Evolutionary conservation across 2,113 vertebrate genomes (phyloP), one percentile per base, ranked within the genome.

Genomic region (Callipepla squamata): DNA sequence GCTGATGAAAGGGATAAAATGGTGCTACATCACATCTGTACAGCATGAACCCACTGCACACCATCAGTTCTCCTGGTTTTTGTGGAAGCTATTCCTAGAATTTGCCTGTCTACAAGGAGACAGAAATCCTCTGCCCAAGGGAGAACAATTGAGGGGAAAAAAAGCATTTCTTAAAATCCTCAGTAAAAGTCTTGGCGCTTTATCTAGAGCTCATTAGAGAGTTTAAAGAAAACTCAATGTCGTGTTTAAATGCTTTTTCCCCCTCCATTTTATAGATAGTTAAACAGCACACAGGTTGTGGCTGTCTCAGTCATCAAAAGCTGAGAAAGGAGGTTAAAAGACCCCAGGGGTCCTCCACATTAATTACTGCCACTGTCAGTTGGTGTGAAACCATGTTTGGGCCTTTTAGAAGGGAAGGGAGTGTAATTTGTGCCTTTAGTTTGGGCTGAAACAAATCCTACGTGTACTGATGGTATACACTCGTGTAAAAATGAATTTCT

Each of bases 241-340:
- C 13, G 4, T 87, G 87, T 94, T 95, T 92, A 90, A 95, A 87
- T 66, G 82, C 72, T 85, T 55, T 57, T 30, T 28, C 63, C 40
- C 79, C 36, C 47, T 74, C 58, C 72, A 73, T 92, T 96, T 93
- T 94, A 91, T 86, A 77, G 95, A 91, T 95, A 76, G 92, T 90
- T 89, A 92, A 95, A 90, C 89, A 88, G 86, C 92, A 80, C 89
- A 68, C 76, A 95, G 92, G 73, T 95, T 95, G 81, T 87, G 89
- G 57, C 91, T 96, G 86, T 94, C 86, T 90, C 69, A 91, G 81
- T 74, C 78, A 91, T 91, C 79, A 94, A 96, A 95, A 92, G 73
- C 96, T 74, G 53, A 92, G 87, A 90, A 97, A 96, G 44, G 92
- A 97, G 84, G 94, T 86, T 95, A 93, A 96, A 94, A 93, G 89